Base-by-base conservation (phyloP, 2,113 vertebrate species). In the Phalacrocorax aristotelis region DNA sequence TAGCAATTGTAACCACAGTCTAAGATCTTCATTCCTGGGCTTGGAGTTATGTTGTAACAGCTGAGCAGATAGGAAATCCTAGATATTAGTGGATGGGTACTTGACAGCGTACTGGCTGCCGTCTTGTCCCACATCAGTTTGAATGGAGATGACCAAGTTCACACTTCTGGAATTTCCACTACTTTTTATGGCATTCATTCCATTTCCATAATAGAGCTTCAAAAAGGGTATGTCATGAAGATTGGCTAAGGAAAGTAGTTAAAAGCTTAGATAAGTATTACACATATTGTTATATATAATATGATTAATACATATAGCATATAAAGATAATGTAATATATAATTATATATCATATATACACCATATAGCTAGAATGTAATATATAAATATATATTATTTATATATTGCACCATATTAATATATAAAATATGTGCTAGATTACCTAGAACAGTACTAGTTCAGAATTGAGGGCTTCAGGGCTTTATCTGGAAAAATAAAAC, bases 1-100 rank as follows among this genome's bases (percentile, higher is more conserved):
- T 96, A 96, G 96, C 95, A 87, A 96, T 97, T 64, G 90, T 90
- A 90, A 97, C 91, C 60, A 70, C 34, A 65, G 65, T 69, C 84
- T 71, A 40, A 75, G 62, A 75, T 76, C 58, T 65, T 84, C n/a
- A 64, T 96, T 83, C 61, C 76, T 94, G 89, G 60, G 10, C 60
- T 21, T 72, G 72, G 60, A 84, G 64, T 49, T 61, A 4, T 13
- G 8, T 66, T 91, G 34, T 76, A 64, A 62, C 65, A 94, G 49
- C 79, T 93, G 42, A 85, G 60, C 65, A 82, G 54, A 48, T 23
- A 94, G 58, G 68, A 82, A n/a, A 55, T 36, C 21, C 44, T 82
- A 42, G 49, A 58, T 44, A 26, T 58, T 74, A 58, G 32, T 66
- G 42, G 65, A 75, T 12, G 32, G 49, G 23, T 34, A 40, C 25